Evolutionary conservation across 2,797 vertebrate genomes (phyloP), one percentile per base, ranked within the genome.

Genomic region (Denticeps clupeoides): DNA sequence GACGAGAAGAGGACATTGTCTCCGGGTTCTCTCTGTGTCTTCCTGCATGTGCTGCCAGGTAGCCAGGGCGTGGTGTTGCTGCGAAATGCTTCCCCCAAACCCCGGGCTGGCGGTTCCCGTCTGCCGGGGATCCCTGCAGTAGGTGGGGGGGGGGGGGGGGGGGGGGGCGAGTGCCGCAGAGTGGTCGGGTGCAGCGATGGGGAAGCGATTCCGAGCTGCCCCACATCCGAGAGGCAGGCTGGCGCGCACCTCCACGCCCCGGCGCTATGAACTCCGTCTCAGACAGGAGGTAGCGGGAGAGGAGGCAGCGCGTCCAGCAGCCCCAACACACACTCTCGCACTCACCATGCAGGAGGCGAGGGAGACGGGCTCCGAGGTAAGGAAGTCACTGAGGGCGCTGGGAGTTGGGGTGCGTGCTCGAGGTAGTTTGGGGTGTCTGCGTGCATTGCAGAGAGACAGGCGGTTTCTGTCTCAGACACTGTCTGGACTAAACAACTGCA

Each of bases 131-230:
- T 72, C 62, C 66, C 67, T 59, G 37, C 60, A 61, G 48, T 32
- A 47, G 65, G 55, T 51, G 56, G 31, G 23, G 23, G 28, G 33
- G 5, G 22, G 22, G 31, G 21, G 66, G 60, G 61, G 64, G 58
- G 31, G 7, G 15, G 15, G 24, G 18, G 52, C 56, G 41, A 54
- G 71, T 82, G 77, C 78, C 71, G 77, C 79, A 84, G 62, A 70
- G 72, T 68, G 74, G 53, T 56, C 71, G 21, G 35, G 35, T 78
- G 78, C 81, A 79, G 76, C 47, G 63, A 67, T 68, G 73, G 76
- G 77, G 74, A 82, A 81, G 74, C 66, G 72, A 77, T 80, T 76
- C 70, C 67, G 65, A 68, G 78, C 79, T 75, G 79, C 72, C 66
- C 73, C 75, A 78, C 67, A 75, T 67, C 67, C 52, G 45, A 38